Percentiles rank a stretch among this genome's conserved stretches.
Evolutionary conservation across 2,888 invertebrate genomes (phyloP).

Genomic region (Spisula subtruncata): DNA sequence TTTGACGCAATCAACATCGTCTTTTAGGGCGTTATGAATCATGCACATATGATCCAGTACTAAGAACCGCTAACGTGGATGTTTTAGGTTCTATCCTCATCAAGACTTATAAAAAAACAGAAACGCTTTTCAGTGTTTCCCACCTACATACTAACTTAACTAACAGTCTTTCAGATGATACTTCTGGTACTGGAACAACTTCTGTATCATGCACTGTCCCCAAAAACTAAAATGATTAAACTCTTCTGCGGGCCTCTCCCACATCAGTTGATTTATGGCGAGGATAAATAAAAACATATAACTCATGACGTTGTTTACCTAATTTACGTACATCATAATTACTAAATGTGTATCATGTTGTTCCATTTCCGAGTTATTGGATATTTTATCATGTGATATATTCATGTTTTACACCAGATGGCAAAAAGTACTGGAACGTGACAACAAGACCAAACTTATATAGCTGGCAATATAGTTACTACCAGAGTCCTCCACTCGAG

Average conservation of each 20-base stretch:
- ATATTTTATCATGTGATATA: not conserved
- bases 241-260: too few relatives aligned
- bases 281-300: not conserved
- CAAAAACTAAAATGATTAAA: too few relatives aligned
- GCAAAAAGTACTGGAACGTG: conserved; percentile 55
- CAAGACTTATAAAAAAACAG: too few relatives aligned
- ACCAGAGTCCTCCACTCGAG: conserved; percentile 65
- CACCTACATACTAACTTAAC: too few relatives aligned
- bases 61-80: not conserved
- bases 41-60: too few relatives aligned
- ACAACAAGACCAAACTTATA: not conserved
- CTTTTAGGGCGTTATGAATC: too few relatives aligned
- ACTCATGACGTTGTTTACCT: not conserved
- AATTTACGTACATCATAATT: not conserved
- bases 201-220: too few relatives aligned
- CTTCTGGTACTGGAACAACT: too few relatives aligned
- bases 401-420: conserved; percentile 35
- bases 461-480: conserved; percentile 48
- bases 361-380: not conserved
- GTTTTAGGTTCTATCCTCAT: too few relatives aligned
- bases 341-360: not conserved
- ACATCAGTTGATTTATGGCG: not conserved
- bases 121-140: too few relatives aligned
- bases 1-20: not conserved
- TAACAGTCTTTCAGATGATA: too few relatives aligned